Conservation (phyloP, 2,888 invertebrate genomes). For the Eupithecia inturbata region DNA sequence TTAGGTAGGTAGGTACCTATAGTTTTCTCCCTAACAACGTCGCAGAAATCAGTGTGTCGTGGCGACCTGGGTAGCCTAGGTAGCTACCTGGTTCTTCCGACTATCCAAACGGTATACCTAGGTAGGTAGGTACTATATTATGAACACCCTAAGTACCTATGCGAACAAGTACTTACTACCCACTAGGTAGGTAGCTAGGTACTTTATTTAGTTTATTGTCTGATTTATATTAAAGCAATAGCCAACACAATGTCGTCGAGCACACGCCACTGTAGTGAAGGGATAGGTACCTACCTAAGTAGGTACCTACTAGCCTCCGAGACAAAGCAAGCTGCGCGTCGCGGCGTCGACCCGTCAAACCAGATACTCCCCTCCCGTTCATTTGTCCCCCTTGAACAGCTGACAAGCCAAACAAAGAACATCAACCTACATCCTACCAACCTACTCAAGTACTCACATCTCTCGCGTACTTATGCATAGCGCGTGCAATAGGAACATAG, state of each 20-base stretch:
- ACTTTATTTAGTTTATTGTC: not conserved
- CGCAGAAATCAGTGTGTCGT: no score
- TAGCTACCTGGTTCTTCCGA: no score
- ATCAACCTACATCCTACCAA: constrained; percentile 40
- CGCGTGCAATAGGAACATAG: constrained; percentile 8
- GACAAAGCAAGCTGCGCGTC: constrained; percentile 53
- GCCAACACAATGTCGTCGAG: not conserved
- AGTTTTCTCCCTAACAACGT: no score
- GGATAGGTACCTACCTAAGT: not conserved
- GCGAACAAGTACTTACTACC: no score
- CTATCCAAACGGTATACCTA: no score
- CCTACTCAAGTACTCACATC: no score
- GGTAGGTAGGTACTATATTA: no score
- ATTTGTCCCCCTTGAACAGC: constrained; percentile 65
- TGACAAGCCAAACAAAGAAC: constrained; percentile 78
- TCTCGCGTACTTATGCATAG: constrained; percentile 15
- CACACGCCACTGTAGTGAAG: not conserved
- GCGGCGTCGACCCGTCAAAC: constrained; percentile 52
- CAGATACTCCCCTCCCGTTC: constrained; percentile 56
- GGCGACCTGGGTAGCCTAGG: no score
- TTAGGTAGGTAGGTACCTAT: no score
- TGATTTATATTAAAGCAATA: not conserved
- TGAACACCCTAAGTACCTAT: no score
- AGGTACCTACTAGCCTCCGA: constrained; percentile 6
- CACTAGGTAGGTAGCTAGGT: not conserved